These are phyloP conservation scores for Tetranychus piercei DNA, from an alignment of 2,888 invertebrate species.

Conservation along the genomic window DNA sequence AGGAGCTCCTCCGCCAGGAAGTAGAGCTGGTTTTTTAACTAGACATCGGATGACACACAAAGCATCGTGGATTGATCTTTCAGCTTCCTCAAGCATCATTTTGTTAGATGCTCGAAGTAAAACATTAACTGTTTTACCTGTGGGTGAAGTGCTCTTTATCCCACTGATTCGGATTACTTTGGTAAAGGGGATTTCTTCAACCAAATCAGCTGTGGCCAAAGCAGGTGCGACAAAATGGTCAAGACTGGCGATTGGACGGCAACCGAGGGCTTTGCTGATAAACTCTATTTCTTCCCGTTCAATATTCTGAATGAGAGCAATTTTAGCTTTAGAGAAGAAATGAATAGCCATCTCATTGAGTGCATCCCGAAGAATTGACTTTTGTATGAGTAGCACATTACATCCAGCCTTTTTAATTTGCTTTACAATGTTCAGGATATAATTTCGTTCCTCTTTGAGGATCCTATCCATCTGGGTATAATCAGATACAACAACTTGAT, in stretches of 20 bases:
- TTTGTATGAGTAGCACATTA: constrained; percentile 81
- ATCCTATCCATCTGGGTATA: constrained; percentile 99
- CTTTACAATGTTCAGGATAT: constrained; percentile 93
- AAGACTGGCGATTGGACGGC: constrained; percentile 89
- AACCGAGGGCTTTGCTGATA: constrained; percentile 78
- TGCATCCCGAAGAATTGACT: constrained; percentile 72
- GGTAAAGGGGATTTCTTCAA: constrained; percentile 71
- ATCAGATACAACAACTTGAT: constrained; percentile 77
- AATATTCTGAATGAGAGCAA: constrained; percentile 91
- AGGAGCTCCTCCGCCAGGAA: constrained; percentile 92
- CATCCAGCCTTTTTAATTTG: constrained; percentile 97
- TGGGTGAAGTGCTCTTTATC: constrained; percentile 39
- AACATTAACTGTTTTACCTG: constrained; percentile 64
- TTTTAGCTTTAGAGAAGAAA: constrained; percentile 95
- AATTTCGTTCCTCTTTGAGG: constrained; percentile 85
- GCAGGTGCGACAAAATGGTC: constrained; percentile 90
- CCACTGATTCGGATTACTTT: constrained; percentile 45
- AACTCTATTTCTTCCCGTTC: constrained; percentile 97
- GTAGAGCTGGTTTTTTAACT: constrained; percentile 72
- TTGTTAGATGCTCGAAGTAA: constrained; percentile 75
- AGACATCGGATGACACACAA: constrained; percentile 83
- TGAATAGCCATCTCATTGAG: constrained; percentile 90
- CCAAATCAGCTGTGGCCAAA: constrained; percentile 73
- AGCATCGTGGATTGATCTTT: constrained; percentile 77
- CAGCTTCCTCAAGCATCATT: constrained; percentile 70